Percentiles rank a stretch among this genome's conserved stretches.
Evolutionary conservation across 2,797 vertebrate species (phyloP).

Genomic region (Todus mexicanus): DNA sequence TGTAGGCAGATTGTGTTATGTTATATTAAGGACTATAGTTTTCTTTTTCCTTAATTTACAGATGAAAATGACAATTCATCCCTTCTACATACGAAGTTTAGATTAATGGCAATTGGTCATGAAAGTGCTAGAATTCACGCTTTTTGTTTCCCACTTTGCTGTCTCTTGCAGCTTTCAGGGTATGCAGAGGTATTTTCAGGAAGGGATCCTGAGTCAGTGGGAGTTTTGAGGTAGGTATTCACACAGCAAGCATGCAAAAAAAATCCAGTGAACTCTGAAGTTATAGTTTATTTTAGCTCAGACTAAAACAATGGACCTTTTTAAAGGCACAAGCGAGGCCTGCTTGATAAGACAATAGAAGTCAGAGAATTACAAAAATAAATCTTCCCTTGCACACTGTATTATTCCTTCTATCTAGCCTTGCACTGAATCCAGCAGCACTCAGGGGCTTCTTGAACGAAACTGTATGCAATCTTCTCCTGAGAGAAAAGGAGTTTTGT

Average conservation of each 20-base stretch:
- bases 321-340: background rate
- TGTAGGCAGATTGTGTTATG: background rate
- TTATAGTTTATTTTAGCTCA: constrained; percentile 3
- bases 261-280: background rate
- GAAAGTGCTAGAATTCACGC: background rate
- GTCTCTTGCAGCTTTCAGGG: background rate
- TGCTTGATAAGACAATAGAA: background rate
- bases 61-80: background rate
- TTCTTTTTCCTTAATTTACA: background rate
- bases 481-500: background rate
- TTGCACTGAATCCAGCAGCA: background rate
- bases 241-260: background rate
- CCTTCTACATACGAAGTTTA: background rate
- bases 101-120: background rate
- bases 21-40: background rate
- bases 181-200: background rate
- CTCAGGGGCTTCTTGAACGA: background rate
- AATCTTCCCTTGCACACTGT: background rate
- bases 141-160: background rate
- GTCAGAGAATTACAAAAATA: background rate
- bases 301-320: background rate
- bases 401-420: background rate
- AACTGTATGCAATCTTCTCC: background rate
- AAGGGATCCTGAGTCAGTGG: background rate
- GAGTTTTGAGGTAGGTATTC: background rate